phyloP scores from a whole-genome alignment of 2,797 vertebrate genomes.

The Ispidina lecontei region DNA sequence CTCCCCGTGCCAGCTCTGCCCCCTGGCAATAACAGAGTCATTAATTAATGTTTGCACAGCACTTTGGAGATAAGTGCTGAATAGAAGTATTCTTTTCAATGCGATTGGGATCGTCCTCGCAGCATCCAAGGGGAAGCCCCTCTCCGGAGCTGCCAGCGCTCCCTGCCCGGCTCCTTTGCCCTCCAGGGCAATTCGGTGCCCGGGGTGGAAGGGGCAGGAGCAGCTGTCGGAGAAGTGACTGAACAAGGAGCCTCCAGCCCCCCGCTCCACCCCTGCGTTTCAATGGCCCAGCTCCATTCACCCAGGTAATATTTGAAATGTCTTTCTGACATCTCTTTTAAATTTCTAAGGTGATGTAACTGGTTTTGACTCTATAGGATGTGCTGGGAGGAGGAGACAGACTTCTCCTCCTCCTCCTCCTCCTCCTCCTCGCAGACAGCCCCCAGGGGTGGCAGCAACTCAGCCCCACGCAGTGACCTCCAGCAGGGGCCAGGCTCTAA shows the following conservation, averaged over 20 bases:
- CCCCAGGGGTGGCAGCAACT: accelerated
- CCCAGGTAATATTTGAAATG: not conserved
- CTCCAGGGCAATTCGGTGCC: accelerated
- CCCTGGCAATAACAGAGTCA: not conserved
- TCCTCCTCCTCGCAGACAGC: not conserved
- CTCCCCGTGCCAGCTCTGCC: not conserved
- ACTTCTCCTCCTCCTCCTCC: not conserved
- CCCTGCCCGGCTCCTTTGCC: not conserved
- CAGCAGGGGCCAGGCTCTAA: not conserved
- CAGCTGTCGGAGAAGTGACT: not conserved
- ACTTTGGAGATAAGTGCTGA: not conserved
- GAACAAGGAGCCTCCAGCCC: not conserved
- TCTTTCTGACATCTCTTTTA: not conserved
- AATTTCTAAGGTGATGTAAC: not conserved
- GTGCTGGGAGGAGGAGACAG: not conserved
- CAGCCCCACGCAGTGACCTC: not conserved
- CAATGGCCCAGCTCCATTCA: not conserved
- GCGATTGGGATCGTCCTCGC: not conserved
- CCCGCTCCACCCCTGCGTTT: accelerated
- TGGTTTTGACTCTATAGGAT: not conserved
- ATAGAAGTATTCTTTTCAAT: not conserved
- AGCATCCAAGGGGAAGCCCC: not conserved
- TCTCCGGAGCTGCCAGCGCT: not conserved
- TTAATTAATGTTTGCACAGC: conserved; percentile 7
- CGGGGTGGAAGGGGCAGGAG: not conserved